Conservation (phyloP, 2,888 invertebrate species). For the Sisyra nigra region DNA sequence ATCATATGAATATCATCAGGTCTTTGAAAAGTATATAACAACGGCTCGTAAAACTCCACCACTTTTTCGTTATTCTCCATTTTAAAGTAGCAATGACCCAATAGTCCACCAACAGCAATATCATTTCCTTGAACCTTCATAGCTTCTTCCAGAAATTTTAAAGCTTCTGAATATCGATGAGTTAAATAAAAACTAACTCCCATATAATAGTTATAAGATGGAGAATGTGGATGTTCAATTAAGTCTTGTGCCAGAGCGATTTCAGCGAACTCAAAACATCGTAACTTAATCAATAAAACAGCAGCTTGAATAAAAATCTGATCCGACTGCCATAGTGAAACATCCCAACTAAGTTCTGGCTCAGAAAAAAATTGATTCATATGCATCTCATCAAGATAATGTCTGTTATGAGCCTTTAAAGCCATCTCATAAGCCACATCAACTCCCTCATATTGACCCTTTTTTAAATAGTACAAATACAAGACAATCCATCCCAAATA, state of each 20-base stretch:
- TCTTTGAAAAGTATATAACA: conserved; percentile 19
- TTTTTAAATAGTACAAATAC: conserved; percentile 21
- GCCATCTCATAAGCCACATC: conserved; percentile 21
- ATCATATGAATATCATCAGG: conserved; percentile 22
- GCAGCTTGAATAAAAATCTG: conserved; percentile 20
- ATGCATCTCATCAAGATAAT: conserved; percentile 9
- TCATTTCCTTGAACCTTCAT: conserved; percentile 21
- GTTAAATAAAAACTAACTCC: conserved; percentile 21
- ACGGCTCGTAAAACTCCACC: conserved; percentile 18
- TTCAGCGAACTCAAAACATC: conserved; percentile 21
- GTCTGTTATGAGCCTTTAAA: conserved; percentile 16
- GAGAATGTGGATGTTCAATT: not conserved
- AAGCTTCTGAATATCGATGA: conserved; percentile 19
- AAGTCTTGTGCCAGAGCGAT: conserved; percentile 20
- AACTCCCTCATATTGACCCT: conserved; percentile 19
- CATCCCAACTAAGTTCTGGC: conserved; percentile 21
- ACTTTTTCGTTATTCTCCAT: conserved; percentile 17
- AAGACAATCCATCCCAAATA: conserved; percentile 23
- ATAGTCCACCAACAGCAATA: conserved; percentile 19
- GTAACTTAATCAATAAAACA: conserved; percentile 20
- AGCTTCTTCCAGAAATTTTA: conserved; percentile 21
- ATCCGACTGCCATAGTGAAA: conserved; percentile 16
- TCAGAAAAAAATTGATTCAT: conserved; percentile 15
- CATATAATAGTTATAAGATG: conserved; percentile 20
- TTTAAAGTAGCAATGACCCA: conserved; percentile 21